A percentile compares a stretch with the other conserved stretches of the same genome.
phyloP scores from a whole-genome alignment of 2,797 vertebrate species.

The Gobionotothen gibberifrons region DNA sequence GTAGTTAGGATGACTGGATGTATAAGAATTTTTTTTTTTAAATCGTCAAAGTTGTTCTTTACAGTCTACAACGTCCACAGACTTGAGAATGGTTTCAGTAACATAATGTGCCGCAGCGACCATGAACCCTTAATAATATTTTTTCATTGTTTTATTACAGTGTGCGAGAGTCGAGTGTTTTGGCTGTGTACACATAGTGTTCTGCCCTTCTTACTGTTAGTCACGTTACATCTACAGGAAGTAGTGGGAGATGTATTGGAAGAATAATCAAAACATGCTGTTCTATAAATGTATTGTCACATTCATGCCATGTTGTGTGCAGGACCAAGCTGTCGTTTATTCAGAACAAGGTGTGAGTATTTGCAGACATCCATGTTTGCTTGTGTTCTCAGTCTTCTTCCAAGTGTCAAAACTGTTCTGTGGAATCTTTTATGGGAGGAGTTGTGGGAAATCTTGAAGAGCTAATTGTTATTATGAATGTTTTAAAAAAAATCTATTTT shows the following conservation, averaged over 20 bases:
- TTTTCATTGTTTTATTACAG: slow-evolving; percentile 31
- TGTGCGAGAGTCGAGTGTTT: slow-evolving; percentile 23
- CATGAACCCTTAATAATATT: not conserved
- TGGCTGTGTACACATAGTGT: slow-evolving; percentile 16
- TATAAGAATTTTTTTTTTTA: not conserved
- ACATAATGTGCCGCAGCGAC: slow-evolving; percentile 8
- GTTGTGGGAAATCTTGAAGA: not conserved
- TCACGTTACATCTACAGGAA: not conserved
- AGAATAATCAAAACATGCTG: slow-evolving; percentile 11
- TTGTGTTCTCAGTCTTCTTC: slow-evolving; percentile 9
- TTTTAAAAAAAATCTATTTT: slow-evolving; percentile 2
- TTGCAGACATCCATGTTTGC: slow-evolving; percentile 24
- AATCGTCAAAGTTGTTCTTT: not conserved
- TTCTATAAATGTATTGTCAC: slow-evolving; percentile 6
- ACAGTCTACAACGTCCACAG: not conserved
- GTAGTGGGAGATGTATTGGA: not conserved
- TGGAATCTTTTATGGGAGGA: not conserved
- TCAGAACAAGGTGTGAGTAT: slow-evolving; percentile 26
- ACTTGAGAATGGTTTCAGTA: not conserved
- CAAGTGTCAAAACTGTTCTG: slow-evolving; percentile 19
- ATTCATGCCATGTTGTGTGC: not conserved
- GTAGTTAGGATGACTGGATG: not conserved
- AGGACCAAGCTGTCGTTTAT: slow-evolving; percentile 13
- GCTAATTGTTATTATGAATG: not conserved
- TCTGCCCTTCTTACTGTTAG: slow-evolving; percentile 35